These are phyloP conservation scores for Thunnus thynnus DNA, from an alignment of 2,113 vertebrate species.

Conservation along the genomic window DNA sequence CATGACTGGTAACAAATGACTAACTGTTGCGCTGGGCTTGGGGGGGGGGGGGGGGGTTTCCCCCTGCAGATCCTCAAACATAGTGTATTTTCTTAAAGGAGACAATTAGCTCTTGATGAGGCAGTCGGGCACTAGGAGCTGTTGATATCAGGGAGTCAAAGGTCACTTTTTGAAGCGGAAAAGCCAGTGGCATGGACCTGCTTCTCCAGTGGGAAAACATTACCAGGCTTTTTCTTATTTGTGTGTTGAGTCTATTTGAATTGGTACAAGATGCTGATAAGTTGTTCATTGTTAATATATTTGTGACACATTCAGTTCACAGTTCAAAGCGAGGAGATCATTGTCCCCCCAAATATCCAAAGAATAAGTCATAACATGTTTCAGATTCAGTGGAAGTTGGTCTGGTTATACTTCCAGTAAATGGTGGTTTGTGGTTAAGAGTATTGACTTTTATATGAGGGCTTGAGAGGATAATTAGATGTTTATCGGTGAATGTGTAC, in stretches of 20 bases:
- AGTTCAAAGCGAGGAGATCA: background rate
- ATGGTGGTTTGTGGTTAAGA: too few species aligned
- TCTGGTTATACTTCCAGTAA: too few species aligned
- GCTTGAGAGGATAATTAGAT: too few species aligned
- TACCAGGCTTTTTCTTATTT: conserved; percentile 54
- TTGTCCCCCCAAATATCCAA: background rate
- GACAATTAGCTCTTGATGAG: conserved; percentile 72
- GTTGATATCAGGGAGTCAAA: conserved; percentile 71
- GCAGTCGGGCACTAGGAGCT: conserved; percentile 42
- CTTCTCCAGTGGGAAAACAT: conserved; percentile 65
- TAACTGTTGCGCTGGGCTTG: conserved; percentile 24
- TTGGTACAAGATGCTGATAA: conserved; percentile 59
- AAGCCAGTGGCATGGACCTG: conserved; percentile 61
- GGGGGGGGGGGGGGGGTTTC: background rate
- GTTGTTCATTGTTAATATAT: conserved; percentile 53
- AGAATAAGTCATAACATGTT: background rate
- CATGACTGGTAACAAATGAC: conserved; percentile 61
- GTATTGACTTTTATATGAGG: too few species aligned
- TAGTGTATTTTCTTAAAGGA: conserved; percentile 56
- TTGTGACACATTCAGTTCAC: background rate
- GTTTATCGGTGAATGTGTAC: too few species aligned
- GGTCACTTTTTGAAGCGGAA: conserved; percentile 70
- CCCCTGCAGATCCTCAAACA: conserved; percentile 36
- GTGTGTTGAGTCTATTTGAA: conserved; percentile 41
- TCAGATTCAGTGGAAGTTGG: background rate